A percentile compares a stretch with the other conserved stretches of the same genome.
Evolutionary conservation across 2,113 vertebrate species (phyloP).

Genomic region (Spea multiplicata): DNA sequence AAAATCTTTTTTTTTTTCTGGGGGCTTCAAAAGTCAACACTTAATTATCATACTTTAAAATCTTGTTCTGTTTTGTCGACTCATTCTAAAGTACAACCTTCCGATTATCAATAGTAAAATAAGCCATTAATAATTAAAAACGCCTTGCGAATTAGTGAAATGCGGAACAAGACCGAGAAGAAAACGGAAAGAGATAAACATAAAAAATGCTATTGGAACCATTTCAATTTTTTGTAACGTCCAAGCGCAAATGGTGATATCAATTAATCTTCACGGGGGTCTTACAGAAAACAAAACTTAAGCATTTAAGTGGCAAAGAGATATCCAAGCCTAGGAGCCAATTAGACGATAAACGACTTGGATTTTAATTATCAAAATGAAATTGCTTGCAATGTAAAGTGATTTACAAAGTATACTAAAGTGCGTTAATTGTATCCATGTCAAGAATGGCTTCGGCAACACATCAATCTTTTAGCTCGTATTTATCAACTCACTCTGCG

Average conservation of each 20-base stretch:
- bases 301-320: background rate
- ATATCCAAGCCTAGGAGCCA: background rate
- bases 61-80: too few species aligned
- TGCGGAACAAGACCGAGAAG: too few species aligned
- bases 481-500: slow-evolving; percentile 2
- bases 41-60: too few species aligned
- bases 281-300: background rate
- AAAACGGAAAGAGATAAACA: too few species aligned
- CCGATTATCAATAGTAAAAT: too few species aligned
- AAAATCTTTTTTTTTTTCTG: too few species aligned
- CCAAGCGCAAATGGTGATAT: background rate
- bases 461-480: slow-evolving; percentile 15
- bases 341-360: slow-evolving; percentile 2
- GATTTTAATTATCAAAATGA: slow-evolving; percentile 34
- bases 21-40: too few species aligned
- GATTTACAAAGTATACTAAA: slow-evolving; percentile 2
- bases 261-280: slow-evolving; percentile 6
- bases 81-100: too few species aligned
- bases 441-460: slow-evolving; percentile 14
- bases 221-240: background rate
- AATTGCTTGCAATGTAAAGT: slow-evolving; percentile 19
- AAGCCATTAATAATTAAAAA: too few species aligned
- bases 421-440: slow-evolving; percentile 12
- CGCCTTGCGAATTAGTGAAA: too few species aligned
- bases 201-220: too few species aligned